phyloP scores from a whole-genome alignment of 2,888 invertebrate species.

The Podabrus alpinus region DNA sequence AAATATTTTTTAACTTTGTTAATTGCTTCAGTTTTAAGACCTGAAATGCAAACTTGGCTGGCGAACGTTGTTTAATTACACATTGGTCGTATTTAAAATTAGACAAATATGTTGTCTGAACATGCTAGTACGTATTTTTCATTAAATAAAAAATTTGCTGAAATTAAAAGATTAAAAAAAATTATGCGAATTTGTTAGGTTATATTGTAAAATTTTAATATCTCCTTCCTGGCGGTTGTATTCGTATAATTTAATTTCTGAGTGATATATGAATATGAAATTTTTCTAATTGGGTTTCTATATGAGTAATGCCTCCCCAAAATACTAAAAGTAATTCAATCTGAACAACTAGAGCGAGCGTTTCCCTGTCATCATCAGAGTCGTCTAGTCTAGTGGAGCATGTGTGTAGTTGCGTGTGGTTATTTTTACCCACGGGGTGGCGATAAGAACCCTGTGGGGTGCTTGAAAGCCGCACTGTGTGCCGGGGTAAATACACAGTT shows the following conservation, averaged over 20 bases:
- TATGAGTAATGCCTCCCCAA: conserved; percentile 26
- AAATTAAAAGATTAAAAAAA: background rate
- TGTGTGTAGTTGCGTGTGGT: conserved; percentile 42
- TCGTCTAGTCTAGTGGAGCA: conserved; percentile 32
- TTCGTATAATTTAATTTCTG: conserved; percentile 19
- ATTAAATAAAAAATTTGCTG: background rate
- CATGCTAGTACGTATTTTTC: background rate
- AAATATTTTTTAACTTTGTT: background rate
- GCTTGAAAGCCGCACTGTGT: conserved; percentile 37
- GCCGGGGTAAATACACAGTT: conserved; percentile 31
- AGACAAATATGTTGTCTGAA: background rate
- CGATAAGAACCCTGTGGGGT: conserved; percentile 36
- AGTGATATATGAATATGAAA: conserved; percentile 23
- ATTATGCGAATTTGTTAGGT: background rate
- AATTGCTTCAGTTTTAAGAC: no score
- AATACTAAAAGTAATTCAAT: conserved; percentile 31
- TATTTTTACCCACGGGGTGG: conserved; percentile 42
- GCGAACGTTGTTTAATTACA: no score
- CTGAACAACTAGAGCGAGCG: conserved; percentile 21
- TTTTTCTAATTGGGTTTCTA: conserved; percentile 23
- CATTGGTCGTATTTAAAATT: background rate
- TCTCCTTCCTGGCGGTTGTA: background rate
- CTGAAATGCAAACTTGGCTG: no score
- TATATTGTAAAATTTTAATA: background rate
- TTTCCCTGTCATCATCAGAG: conserved; percentile 29